Base-by-base conservation (phyloP, 2,888 invertebrate genomes). In the Nezara viridula region DNA sequence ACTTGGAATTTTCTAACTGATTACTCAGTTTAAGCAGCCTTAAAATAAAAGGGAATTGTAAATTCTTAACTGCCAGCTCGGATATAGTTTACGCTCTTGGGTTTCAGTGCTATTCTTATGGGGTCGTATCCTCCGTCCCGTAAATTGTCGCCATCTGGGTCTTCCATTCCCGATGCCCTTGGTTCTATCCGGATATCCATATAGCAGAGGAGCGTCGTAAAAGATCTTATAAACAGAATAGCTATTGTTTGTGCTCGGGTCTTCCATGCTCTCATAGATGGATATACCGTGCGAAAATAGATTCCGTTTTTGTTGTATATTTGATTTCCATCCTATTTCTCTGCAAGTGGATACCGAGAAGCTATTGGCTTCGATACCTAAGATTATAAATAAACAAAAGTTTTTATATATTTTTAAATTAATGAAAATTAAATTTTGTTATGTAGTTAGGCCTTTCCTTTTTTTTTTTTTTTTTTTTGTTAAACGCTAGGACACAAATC, bases 91-190 rank as follows among this genome's bases (percentile, higher is more conserved):
- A 73, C 37, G 37, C 37, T 21, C 32, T 37, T 73, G 19, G 66
- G 19, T 32, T 73, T 73, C 37, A 73, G 66, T 73, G 66, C 66
- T 21, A 9, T 21, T 73, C 32, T 73, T 73, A 37, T 37, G 32
- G 66, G 24, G 32, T 37, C 66, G 66, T 73, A 73, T 73, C 66
- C 66, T 7, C 27, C 32, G 37, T 21, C 66, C 66, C 66, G 32
- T 73, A 73, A 73, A 73, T 73, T 73, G 66, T 73, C 66, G 2
- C 66, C 66, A 73, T 73, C 66, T 73, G 66, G 66, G 66, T 73
- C 66, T 73, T 73, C 66, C 66, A 37, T 73, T 37, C 32, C 32
- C 32, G 32, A 73, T 73, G 66, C 19, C 19, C 66, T 37, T 37
- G 60, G n/a, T 10, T 2, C 55, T 55, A n/a, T n/a, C 55, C n/a